phyloP scores from a whole-genome alignment of 2,888 invertebrate species.

The Drosophila hamatofila region DNA sequence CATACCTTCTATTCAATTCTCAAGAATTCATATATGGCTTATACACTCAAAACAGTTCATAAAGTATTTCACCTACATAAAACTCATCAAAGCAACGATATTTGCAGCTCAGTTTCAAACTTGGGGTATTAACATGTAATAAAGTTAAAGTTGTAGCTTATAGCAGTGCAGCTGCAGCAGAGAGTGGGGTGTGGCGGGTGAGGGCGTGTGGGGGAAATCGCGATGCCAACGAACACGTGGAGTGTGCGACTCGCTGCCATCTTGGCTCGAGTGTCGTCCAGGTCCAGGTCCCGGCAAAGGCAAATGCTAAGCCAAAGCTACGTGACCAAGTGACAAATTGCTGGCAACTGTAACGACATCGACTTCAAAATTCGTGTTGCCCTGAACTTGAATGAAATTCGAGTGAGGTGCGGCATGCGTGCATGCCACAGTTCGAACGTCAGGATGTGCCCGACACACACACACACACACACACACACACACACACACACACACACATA shows the following conservation, averaged over 20 bases:
- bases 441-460: constrained; percentile 20
- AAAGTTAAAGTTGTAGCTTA: constrained; percentile 3
- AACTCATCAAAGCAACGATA: neutral
- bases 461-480: neutral
- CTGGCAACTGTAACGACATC: constrained; percentile 38
- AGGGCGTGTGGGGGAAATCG: neutral
- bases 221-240: constrained; percentile 5
- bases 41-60: neutral
- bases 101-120: neutral
- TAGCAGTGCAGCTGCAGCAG: constrained; percentile 1
- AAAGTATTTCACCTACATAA: neutral
- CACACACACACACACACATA: neutral
- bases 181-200: neutral
- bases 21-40: neutral
- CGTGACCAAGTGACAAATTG: constrained; percentile 81
- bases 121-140: constrained; percentile 23
- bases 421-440: constrained; percentile 24
- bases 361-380: constrained; percentile 63
- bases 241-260: constrained; percentile 38
- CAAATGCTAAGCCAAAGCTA: constrained; percentile 39
- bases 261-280: constrained; percentile 23
- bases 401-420: constrained; percentile 43
- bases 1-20: neutral
- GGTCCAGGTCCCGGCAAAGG: constrained; percentile 29
- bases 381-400: constrained; percentile 69